Conservation (phyloP, 2,797 vertebrate species). For the Rhabdophis nuchalis region DNA sequence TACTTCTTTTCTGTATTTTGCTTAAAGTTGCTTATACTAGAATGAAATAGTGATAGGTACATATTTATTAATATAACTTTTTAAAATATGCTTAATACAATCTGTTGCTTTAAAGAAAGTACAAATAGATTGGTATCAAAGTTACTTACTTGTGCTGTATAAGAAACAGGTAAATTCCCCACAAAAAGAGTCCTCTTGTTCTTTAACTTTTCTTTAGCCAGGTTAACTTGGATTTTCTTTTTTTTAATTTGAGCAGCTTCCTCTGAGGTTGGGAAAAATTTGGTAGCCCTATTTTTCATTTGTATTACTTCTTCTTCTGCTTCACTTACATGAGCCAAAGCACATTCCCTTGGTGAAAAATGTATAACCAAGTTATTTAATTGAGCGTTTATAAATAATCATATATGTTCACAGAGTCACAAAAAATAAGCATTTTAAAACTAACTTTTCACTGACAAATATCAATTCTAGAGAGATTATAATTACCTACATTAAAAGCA, state of each 20-base stretch:
- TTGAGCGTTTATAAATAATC: not conserved
- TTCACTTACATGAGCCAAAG: slow-evolving; percentile 78
- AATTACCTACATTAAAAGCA: not conserved
- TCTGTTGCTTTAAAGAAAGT: not conserved
- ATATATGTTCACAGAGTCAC: not conserved
- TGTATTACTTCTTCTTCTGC: slow-evolving; percentile 59
- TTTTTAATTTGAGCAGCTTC: slow-evolving; percentile 44
- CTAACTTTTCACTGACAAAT: not conserved
- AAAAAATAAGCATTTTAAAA: not conserved
- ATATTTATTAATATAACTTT: not conserved
- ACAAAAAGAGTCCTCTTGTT: slow-evolving; percentile 87
- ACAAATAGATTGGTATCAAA: not conserved
- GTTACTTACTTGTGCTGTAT: slow-evolving; percentile 78
- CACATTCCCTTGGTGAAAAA: slow-evolving; percentile 72
- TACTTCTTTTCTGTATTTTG: not conserved
- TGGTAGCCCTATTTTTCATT: slow-evolving; percentile 26
- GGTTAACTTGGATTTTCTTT: slow-evolving; percentile 47
- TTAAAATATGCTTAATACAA: not conserved
- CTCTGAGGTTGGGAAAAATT: not conserved
- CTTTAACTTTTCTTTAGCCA: slow-evolving; percentile 71
- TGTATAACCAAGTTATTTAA: not conserved
- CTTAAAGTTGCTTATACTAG: not conserved
- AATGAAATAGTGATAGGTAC: not conserved
- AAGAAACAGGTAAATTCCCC: slow-evolving; percentile 85
- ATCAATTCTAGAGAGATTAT: not conserved